These are phyloP conservation scores for Petrolisthes manimaculis DNA, from an alignment of 2,888 invertebrate species.

Conservation along the genomic window DNA sequence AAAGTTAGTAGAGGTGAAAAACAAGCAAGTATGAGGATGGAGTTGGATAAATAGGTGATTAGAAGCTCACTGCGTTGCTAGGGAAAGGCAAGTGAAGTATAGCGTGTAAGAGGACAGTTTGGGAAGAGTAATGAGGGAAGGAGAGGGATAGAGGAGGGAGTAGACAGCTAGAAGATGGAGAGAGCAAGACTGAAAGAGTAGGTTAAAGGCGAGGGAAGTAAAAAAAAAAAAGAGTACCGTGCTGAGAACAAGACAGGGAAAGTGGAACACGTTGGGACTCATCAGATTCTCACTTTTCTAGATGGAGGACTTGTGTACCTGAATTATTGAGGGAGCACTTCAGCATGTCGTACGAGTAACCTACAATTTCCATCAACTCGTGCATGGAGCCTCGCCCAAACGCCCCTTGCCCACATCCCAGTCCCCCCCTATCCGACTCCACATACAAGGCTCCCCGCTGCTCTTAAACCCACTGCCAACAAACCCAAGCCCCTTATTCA, in stretches of 20 bases:
- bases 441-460: neutral
- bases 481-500: neutral
- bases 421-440: neutral
- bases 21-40: neutral
- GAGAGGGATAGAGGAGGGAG: neutral
- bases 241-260: neutral
- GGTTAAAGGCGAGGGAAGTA: neutral
- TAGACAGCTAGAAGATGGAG: neutral
- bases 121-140: neutral
- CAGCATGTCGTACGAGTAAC: too few species aligned
- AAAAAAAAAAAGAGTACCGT: neutral
- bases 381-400: neutral
- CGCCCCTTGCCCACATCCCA: neutral
- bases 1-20: neutral
- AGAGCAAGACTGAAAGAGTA: neutral
- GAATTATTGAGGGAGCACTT: too few species aligned
- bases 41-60: neutral
- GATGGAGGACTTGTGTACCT: too few species aligned
- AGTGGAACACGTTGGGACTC: too few species aligned
- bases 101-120: neutral
- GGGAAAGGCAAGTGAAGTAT: neutral
- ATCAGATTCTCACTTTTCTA: too few species aligned
- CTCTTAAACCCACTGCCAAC: neutral
- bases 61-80: neutral
- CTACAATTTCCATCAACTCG: neutral